Conservation (phyloP, 2,888 invertebrate genomes). For the Tillus elongatus region DNA sequence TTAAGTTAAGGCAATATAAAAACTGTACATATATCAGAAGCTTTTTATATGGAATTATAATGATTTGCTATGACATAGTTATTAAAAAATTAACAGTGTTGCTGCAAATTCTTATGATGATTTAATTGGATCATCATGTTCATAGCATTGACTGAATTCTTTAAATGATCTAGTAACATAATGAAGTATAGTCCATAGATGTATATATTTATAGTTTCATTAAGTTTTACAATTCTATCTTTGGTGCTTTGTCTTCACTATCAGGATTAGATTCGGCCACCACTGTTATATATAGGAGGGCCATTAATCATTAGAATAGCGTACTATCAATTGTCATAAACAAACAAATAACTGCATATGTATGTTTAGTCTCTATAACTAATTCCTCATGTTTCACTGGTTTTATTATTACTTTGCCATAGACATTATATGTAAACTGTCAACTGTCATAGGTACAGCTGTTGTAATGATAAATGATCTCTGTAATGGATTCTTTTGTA, state of each 20-base stretch:
- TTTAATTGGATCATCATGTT: slow-evolving; percentile 18
- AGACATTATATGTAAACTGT: slow-evolving; percentile 26
- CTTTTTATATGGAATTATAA: slow-evolving; percentile 41
- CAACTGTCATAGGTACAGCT: slow-evolving; percentile 37
- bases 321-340: slow-evolving; percentile 12
- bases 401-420: slow-evolving; percentile 26
- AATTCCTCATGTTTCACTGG: slow-evolving; percentile 9
- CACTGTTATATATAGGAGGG: slow-evolving; percentile 25
- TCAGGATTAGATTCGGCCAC: slow-evolving; percentile 29
- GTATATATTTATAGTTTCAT: slow-evolving; percentile 34
- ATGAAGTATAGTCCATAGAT: slow-evolving; percentile 30
- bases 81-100: slow-evolving; percentile 26
- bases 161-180: slow-evolving; percentile 6
- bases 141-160: slow-evolving; percentile 14
- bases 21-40: slow-evolving; percentile 41
- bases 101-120: slow-evolving; percentile 33
- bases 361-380: slow-evolving; percentile 13
- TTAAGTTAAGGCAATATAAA: slow-evolving; percentile 37
- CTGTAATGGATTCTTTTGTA: slow-evolving; percentile 11
- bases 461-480: slow-evolving; percentile 43
- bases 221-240: slow-evolving; percentile 33
- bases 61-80: slow-evolving; percentile 25
- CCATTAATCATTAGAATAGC: slow-evolving; percentile 44
- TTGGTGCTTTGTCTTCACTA: slow-evolving; percentile 35
- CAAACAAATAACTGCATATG: slow-evolving; percentile 10